Evolutionary conservation across 2,888 invertebrate species (phyloP), one percentile per base, ranked within the genome.

Genomic region (Brachynemurus nebulosus): DNA sequence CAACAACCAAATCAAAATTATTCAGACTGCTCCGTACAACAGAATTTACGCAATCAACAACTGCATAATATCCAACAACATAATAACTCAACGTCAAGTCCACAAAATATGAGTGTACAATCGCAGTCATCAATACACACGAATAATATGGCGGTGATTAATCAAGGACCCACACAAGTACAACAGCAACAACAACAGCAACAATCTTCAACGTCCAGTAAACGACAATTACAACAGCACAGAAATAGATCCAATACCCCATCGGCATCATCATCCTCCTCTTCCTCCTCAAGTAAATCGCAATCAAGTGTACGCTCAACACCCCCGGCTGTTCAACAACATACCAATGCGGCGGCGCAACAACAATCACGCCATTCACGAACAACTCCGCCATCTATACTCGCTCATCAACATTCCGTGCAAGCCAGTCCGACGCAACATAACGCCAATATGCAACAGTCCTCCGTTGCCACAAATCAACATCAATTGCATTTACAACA

Each of bases 401-500:
- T 61, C 42, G 59, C 60, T 30, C 59, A 62, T 41, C 58, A 60
- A 47, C 60, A 57, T 43, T 45, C 51, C 7, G 11, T 57, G 57
- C 61, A 63, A 50, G 55, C 55, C 4, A 64, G 62, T 51, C 61
- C 63, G 1, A 59, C 60, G 11, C 53, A 53, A 42, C 57, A 58
- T 33, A 57, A 57, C 33, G 25, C 37, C 4, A 33, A 36, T 11
- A 12, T 44, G 12, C 48, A 50, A 25, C 44, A 44, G 18, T 21
- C 43, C 8, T 30, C 40, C n/a, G 42, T 44, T 19, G 48, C 47
- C 21, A 14, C 54, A 54, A 62, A 63, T 44, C 63, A 62, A 47
- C 47, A 58, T 27, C 61, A 60, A 40, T 54, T 56, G n/a, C 59
- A 61, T 47, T 47, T 63, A 45, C 64, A 65, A 40, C 65, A 64